These are phyloP conservation scores for Spodoptera frugiperda DNA, from an alignment of 1,140 invertebrate genomes.

Conservation along the genomic window DNA sequence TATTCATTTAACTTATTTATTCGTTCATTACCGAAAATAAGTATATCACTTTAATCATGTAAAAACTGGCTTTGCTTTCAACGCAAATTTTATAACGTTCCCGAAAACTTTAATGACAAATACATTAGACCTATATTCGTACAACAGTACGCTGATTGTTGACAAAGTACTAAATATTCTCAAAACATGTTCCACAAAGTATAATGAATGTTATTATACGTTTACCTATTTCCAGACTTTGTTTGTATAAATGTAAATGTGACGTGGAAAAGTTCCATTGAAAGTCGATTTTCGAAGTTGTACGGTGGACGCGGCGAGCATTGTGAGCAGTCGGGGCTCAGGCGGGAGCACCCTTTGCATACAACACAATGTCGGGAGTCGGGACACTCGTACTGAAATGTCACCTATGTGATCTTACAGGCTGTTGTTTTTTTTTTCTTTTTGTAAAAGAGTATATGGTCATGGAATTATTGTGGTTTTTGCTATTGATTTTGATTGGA, in stretches of 20 bases:
- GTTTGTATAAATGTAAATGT: slow-evolving; percentile 80
- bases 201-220: slow-evolving; percentile 46
- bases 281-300: slow-evolving; percentile 84
- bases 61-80: too few species aligned
- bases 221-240: slow-evolving; percentile 48
- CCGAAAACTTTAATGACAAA: too few species aligned
- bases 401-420: slow-evolving; percentile 35
- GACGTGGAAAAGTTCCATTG: slow-evolving; percentile 76
- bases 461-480: too few species aligned
- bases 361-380: slow-evolving; percentile 50
- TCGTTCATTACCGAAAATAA: too few species aligned
- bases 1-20: too few species aligned
- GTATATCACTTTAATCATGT: too few species aligned
- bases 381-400: slow-evolving; percentile 41
- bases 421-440: slow-evolving; percentile 12
- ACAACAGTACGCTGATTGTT: too few species aligned
- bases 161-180: not conserved
- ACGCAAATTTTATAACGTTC: too few species aligned
- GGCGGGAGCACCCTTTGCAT: slow-evolving; percentile 65
- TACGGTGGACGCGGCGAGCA: slow-evolving; percentile 62
- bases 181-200: not conserved
- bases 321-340: slow-evolving; percentile 43
- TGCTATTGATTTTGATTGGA: too few species aligned
- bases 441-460: too few species aligned
- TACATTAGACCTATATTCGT: too few species aligned